Base-by-base conservation (phyloP, 2,113 vertebrate species). In the Scatophagus argus region DNA sequence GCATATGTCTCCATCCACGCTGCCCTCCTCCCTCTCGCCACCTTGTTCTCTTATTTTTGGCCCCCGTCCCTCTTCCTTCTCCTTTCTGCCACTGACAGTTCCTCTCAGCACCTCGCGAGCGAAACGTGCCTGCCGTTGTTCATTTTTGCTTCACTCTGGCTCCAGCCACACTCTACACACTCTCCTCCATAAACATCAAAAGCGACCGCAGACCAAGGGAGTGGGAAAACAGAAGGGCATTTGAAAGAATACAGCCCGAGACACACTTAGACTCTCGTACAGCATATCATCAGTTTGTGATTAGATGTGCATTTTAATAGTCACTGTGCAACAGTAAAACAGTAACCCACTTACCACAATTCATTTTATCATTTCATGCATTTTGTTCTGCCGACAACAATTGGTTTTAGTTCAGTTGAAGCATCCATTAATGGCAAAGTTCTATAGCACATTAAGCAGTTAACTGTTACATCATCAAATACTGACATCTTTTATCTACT, bases 31-130 rank as follows among this genome's bases (percentile, higher is more conserved):
- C 21, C 56, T 25, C 12, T 29, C 7, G 34, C 21, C 6, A 60
- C 44, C 36, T 47, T 25, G 21, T 55, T 68, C 32, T 71, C 81
- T 71, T 83, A 31, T 73, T 87, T 60, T 67, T 81, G 65, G 71
- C 43, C 31, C 36, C 25, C 19, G 3, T 31, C 52, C 61, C 5
- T 4, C 11, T 10, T 38, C 14, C n/a, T 2, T 55, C 55, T 77
- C 32, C 17, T 51, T 43, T 66, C 60, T 23, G 43, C 54, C 54
- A 66, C 52, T 79, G 76, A 77, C 71, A 74, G 61, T 9, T 86
- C 69, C 77, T 78, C 60, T 84, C 78, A 65, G 73, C 81, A 67
- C 84, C 81, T 59, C 6, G 39, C 25, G 61, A 74, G 82, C 36
- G 63, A 60, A 81, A 74, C 25, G 1, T 66, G 64, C 58, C 65